These are phyloP conservation scores for Scaptodrosophila lebanonensis DNA, from an alignment of 1,140 invertebrate species.

Conservation along the genomic window DNA sequence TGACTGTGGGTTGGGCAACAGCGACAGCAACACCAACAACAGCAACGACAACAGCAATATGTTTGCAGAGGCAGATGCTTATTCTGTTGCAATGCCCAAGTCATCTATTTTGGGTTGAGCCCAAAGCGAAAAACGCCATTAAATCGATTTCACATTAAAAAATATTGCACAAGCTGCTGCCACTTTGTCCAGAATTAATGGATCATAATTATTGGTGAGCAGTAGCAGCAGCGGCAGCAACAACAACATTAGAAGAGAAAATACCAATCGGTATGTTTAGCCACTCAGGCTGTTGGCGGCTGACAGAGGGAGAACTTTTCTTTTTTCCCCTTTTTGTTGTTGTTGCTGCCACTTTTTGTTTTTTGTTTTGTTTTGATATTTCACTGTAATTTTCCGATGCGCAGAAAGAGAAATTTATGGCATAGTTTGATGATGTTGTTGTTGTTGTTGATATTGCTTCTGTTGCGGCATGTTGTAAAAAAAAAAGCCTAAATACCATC, in stretches of 20 bases:
- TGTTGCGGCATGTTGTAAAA: slow-evolving; percentile 14
- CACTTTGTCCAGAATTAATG: slow-evolving; percentile 64
- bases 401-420: slow-evolving; percentile 58
- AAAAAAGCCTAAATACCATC: slow-evolving; percentile 2
- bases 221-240: slow-evolving; percentile 27
- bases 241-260: slow-evolving; percentile 60
- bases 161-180: slow-evolving; percentile 66
- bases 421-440: slow-evolving; percentile 39
- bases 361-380: slow-evolving; percentile 28
- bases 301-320: slow-evolving; percentile 45
- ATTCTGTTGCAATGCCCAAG: slow-evolving; percentile 47
- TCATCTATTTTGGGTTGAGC: slow-evolving; percentile 56
- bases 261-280: slow-evolving; percentile 22
- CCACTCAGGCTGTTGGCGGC: slow-evolving; percentile 14
- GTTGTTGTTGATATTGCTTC: slow-evolving; percentile 2
- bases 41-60: slow-evolving; percentile 7
- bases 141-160: slow-evolving; percentile 73
- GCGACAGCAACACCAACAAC: slow-evolving; percentile 13
- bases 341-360: slow-evolving; percentile 1
- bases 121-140: slow-evolving; percentile 62
- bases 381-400: slow-evolving; percentile 44
- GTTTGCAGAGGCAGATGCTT: neutral
- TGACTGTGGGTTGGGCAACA: slow-evolving; percentile 3
- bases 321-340: slow-evolving; percentile 24
- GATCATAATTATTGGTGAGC: slow-evolving; percentile 65